Conservation (phyloP, 2,888 invertebrate genomes). For the Corythucha ciliata region DNA sequence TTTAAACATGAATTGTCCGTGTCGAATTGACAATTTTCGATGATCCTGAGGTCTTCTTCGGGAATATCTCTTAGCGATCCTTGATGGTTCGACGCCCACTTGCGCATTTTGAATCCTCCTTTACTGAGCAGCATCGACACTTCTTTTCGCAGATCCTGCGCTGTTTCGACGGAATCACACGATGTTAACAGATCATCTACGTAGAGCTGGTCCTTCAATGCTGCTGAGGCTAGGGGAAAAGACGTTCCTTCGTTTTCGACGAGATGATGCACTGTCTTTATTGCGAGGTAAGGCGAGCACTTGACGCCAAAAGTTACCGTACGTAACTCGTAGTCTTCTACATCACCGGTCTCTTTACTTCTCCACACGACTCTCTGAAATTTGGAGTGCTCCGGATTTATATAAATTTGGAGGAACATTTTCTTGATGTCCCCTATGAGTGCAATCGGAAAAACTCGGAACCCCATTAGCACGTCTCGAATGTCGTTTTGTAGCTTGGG, state of each 20-base stretch:
- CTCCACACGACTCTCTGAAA: slow-evolving; percentile 35
- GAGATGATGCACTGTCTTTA: slow-evolving; percentile 28
- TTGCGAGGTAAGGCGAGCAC: slow-evolving; percentile 30
- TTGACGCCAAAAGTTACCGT: slow-evolving; percentile 33
- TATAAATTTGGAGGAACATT: slow-evolving; percentile 17
- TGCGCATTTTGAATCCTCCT: slow-evolving; percentile 23
- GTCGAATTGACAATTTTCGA: no score
- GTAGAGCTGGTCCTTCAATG: slow-evolving; percentile 16
- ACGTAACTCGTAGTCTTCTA: slow-evolving; percentile 19
- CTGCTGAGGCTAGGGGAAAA: slow-evolving; percentile 26
- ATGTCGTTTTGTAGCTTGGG: slow-evolving; percentile 39
- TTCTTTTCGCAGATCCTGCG: slow-evolving; percentile 11
- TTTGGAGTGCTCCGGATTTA: slow-evolving; percentile 27
- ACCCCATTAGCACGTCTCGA: slow-evolving; percentile 30
- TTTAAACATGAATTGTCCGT: slow-evolving; percentile 22
- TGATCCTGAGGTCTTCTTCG: no score
- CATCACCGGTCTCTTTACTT: slow-evolving; percentile 8
- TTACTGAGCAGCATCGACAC: slow-evolving; percentile 12
- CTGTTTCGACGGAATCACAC: slow-evolving; percentile 3
- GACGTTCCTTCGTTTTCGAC: slow-evolving; percentile 21
- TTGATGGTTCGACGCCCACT: slow-evolving; percentile 14
- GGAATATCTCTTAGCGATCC: not conserved
- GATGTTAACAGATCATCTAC: slow-evolving; percentile 23
- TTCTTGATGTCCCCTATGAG: slow-evolving; percentile 10
- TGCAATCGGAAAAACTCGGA: not conserved